Base-by-base conservation (phyloP, 2,797 vertebrate species). In the Hephaestus fuliginosus region DNA sequence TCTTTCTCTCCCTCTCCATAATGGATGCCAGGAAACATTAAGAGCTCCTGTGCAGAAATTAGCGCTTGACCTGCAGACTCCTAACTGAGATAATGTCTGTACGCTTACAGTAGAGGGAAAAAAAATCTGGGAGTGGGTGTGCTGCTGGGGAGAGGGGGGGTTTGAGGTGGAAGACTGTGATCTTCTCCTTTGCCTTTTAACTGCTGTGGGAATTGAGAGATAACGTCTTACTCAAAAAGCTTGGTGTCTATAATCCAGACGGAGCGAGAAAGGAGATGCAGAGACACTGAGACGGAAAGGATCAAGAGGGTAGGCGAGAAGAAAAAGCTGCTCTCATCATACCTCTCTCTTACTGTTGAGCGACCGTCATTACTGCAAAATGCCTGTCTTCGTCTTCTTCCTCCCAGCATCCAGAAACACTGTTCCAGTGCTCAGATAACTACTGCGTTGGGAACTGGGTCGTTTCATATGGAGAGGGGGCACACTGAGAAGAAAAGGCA, bases 21-120 rank as follows among this genome's bases (percentile, higher is more conserved):
- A 95, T 93, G 84, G 90, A 93, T 90, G 78, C 88, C 80, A 90
- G 84, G 84, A 91, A 92, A 93, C 90, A 93, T 93, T 90, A 93
- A 92, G 90, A 89, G 89, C 93, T 91, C 80, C 83, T 46, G 80
- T 80, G 83, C 75, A 89, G 84, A 78, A 94, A 94, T 94, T 89
- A 94, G 71, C 56, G 43, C 83, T 91, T 94, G 93, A 95, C 92
- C 92, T 83, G 61, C 82, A 85, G 82, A 79, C 88, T 82, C 75
- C 64, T 51, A 76, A 83, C 74, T 79, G 76, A 90, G 88, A 92
- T 93, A 88, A 94, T 91, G 92, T 92, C 86, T 89, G 80, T 58
- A 72, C 65, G 72, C 80, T 84, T 88, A 80, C 74, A 86, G 84
- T 73, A 53, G 44, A 84, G 53, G 55, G 60, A 56, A 52, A 74